Evolutionary conservation across 2,888 invertebrate species (phyloP), one percentile per base, ranked within the genome.

Genomic region (Nomada fucata): DNA sequence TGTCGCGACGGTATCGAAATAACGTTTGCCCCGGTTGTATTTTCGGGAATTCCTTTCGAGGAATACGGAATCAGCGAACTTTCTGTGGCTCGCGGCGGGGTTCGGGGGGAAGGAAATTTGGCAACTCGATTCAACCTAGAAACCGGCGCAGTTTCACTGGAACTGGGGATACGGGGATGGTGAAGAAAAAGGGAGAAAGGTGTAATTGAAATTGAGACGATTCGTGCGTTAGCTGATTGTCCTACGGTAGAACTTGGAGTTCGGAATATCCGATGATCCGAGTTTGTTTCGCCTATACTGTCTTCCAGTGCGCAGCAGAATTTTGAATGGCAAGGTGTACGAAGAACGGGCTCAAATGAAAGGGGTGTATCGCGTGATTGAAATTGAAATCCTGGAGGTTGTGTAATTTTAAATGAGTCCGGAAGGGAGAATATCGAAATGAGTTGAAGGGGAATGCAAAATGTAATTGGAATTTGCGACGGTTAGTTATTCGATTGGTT

Each of bases 1-100:
- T 86, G 88, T 86, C 83, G 88, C 69, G 79, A 59, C 64, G 11
- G 84, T 76, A 87, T 87, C 83, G 88, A 85, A 83, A 82, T 85
- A 83, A 83, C 87, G 86, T 87, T 88, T 88, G 86, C 80, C 82
- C 82, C 63, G 70, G 20, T 26, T 52, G 78, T 82, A 81, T 83
- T 88, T 82, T 79, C 78, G 42, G 55, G 67, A 78, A 78, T 79
- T 81, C 64, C 70, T 55, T 52, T 23, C 65, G 74, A 77, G 36
- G 83, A 83, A 88, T 88, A 78, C 76, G 59, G 71, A 78, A 87
- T 82, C 79, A 42, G 57, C 57, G 61, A 74, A 80, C 36, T 82
- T 82, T 69, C 47, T 26, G 53, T 15, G 47, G 29, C 36, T 36
- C 7, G 59, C 10, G 13, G n/a, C 11, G 60, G n/a, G 60, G 59